These are phyloP conservation scores for Coccyzus lansbergi DNA, from an alignment of 2,797 vertebrate species.

Conservation along the genomic window DNA sequence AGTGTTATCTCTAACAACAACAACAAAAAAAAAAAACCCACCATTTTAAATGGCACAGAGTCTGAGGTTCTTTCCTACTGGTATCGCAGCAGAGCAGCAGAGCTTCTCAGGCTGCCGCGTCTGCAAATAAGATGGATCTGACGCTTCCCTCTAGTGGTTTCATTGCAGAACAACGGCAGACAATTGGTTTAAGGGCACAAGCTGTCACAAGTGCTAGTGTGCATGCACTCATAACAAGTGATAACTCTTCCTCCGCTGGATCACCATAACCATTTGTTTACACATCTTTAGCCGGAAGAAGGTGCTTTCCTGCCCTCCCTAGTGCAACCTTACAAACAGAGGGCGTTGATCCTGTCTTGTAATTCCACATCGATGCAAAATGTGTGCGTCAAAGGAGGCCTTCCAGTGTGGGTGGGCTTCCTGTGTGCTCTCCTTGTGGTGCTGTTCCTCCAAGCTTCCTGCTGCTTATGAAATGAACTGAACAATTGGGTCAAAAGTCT, in stretches of 20 bases:
- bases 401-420: neutral
- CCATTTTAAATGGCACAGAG: neutral
- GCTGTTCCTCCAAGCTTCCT: neutral
- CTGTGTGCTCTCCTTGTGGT: neutral
- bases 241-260: no score
- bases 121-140: neutral
- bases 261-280: rapidly evolving
- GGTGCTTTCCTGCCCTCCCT: neutral
- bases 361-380: neutral
- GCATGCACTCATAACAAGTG: no score
- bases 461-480: neutral
- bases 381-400: neutral
- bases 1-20: neutral
- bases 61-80: rapidly evolving
- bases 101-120: rapidly evolving
- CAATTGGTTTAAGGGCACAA: no score
- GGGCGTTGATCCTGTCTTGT: no score
- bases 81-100: rapidly evolving
- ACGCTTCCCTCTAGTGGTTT: conserved; percentile 39
- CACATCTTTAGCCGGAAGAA: neutral
- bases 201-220: neutral
- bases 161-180: neutral
- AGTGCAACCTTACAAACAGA: neutral
- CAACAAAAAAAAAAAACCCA: no score
- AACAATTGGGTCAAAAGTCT: neutral